Conservation (phyloP, 1,140 invertebrate genomes). For the Neoseiulus cucumeris region DNA sequence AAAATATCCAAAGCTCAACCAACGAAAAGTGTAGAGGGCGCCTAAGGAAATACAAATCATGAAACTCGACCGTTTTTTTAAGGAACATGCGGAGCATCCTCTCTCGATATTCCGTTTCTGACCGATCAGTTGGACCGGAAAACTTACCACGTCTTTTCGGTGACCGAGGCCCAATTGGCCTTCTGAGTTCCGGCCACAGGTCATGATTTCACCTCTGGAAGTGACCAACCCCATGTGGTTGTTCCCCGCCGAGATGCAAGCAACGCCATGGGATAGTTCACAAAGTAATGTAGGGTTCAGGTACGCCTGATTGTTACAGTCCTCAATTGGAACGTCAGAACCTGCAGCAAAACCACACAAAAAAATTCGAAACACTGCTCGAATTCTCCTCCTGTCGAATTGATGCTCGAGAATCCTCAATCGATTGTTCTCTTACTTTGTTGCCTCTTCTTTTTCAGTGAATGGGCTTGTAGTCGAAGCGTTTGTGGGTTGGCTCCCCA, state of each 20-base stretch:
- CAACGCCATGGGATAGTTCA: slow-evolving; percentile 12
- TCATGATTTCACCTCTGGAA: slow-evolving; percentile 39
- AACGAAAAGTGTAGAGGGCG: too few relatives aligned
- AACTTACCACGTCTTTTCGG: slow-evolving; percentile 29
- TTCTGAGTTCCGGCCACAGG: slow-evolving; percentile 47
- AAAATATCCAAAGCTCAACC: too few relatives aligned
- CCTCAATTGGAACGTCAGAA: slow-evolving; percentile 4
- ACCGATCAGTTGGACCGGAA: too few relatives aligned
- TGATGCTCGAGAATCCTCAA: not conserved
- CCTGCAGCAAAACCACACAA: not conserved
- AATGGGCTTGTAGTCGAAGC: slow-evolving; percentile 43
- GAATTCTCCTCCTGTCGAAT: too few relatives aligned
- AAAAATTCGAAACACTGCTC: not conserved
- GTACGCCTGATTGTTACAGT: slow-evolving; percentile 11
- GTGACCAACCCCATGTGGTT: slow-evolving; percentile 45
- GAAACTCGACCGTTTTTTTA: too few relatives aligned
- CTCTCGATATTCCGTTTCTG: too few relatives aligned
- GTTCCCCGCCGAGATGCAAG: slow-evolving; percentile 41
- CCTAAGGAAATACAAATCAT: too few relatives aligned
- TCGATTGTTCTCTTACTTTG: slow-evolving; percentile 23
- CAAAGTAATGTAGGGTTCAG: slow-evolving; percentile 5
- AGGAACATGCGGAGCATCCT: too few relatives aligned
- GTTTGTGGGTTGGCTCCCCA: slow-evolving; percentile 61
- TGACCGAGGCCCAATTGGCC: slow-evolving; percentile 45
- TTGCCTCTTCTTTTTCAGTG: slow-evolving; percentile 36